These are phyloP conservation scores for Heliconius hermathena DNA, from an alignment of 1,140 invertebrate genomes.

Conservation along the genomic window DNA sequence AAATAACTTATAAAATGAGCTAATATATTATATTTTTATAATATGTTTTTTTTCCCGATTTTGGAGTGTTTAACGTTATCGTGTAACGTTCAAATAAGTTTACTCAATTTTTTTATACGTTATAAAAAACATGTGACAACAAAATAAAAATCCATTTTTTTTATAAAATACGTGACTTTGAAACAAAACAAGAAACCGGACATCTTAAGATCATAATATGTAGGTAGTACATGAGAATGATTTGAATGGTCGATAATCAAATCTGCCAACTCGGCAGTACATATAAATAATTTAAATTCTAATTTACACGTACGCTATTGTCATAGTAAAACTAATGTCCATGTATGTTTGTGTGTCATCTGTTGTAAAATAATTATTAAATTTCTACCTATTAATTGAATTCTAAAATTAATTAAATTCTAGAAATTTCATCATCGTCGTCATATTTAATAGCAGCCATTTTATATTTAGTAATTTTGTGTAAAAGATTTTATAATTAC, in stretches of 20 bases:
- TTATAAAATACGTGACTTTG: not conserved
- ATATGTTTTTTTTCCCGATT: not conserved
- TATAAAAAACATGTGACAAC: not conserved
- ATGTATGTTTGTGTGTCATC: too few relatives aligned
- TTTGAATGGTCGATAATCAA: not conserved
- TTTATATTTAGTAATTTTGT: too few relatives aligned
- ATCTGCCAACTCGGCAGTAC: not conserved
- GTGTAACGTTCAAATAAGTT: not conserved
- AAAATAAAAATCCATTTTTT: not conserved
- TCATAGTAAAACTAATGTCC: too few relatives aligned
- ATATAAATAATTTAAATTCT: constrained; percentile 7
- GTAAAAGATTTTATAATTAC: too few relatives aligned
- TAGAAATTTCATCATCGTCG: too few relatives aligned
- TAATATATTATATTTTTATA: too few relatives aligned
- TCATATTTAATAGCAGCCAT: too few relatives aligned
- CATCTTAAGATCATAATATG: not conserved
- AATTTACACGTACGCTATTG: not conserved
- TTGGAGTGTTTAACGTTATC: not conserved
- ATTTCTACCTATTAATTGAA: too few relatives aligned
- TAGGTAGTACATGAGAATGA: not conserved
- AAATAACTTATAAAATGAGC: too few relatives aligned
- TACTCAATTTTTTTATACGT: not conserved
- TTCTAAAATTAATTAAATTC: too few relatives aligned
- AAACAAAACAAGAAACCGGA: not conserved
- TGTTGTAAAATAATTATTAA: too few relatives aligned